Base-by-base conservation (phyloP, 2,797 vertebrate genomes). In the Microctenopoma stevenorrisi region DNA sequence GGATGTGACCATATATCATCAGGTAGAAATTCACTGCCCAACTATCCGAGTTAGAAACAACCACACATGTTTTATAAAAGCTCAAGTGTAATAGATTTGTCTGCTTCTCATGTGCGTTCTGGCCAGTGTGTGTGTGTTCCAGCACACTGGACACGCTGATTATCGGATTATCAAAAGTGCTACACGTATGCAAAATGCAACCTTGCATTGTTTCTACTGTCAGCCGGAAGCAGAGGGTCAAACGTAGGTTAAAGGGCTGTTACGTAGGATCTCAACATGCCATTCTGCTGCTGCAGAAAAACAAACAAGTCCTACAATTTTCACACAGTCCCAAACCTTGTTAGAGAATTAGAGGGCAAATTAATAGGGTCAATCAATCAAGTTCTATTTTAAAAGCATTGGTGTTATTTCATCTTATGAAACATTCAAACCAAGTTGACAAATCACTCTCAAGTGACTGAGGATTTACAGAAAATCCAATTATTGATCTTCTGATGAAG, bases 401-500 rank as follows among this genome's bases (percentile, higher is more conserved):
- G 16, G n/a, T 12, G 42, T 9, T 28, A 49, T 58, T 60, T 48
- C 49, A 46, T 74, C 72, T 74, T 50, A 72, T 35, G 13, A 43
- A 37, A 61, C 16, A 18, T 64, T 72, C 15, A 46, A 44, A 53
- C 22, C 35, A 43, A 43, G 18, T 12, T 64, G 54, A 52, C 57
- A 56, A 57, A 68, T 43, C 46, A n/a, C 63, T 66, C 61, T 44
- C 18, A 1, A 16, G 66, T 52, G 55, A 28, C 18, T 22, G n/a
- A 25, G 33, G 28, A 59, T 74, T 58, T 54, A 76, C 35, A 66
- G 46, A 54, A 73, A 76, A 68, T 80, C 55, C 50, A 65, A 55
- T 73, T 51, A 83, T 66, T 57, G 73, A 78, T 78, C 56, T 57
- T 42, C 57, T 14, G 42, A 52, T 79, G 69, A 71, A 16, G 43